Evolutionary conservation across 2,113 vertebrate genomes (phyloP), one percentile per base, ranked within the genome.

Genomic region (Poecile atricapillus): DNA sequence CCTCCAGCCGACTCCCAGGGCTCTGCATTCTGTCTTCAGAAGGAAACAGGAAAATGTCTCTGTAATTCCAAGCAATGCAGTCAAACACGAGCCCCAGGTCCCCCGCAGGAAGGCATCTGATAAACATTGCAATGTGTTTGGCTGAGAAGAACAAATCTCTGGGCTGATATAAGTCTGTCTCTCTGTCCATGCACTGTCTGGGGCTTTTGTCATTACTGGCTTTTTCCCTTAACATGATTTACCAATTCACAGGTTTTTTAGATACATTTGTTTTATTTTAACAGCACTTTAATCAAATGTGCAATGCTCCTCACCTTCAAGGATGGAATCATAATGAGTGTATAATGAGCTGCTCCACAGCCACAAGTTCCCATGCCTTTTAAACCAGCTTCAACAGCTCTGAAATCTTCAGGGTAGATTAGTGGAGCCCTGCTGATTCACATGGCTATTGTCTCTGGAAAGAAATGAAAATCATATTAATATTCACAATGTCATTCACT

Each of bases 401-500:
- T 68, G 58, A 94, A 84, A 65, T 82, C 93, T 70, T 95, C 58
- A 30, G 55, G 0, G 3, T 3, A 88, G 59, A 86, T 88, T 55
- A 83, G 88, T 28, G 87, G 87, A 95, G 63, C 68, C 94, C 85
- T 83, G 56, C 93, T 93, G 92, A 70, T 86, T 80, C 90, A 77
- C 55, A 28, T 44, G 33, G 82, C 92, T 90, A 70, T 82, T 90
- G 93, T 94, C 87, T 77, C 67, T 85, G 53, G 68, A 77, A 96
- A 89, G 25, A 95, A 91, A 94, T 78, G 62, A 90, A 94, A 94
- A 89, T 94, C 47, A 55, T 67, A 83, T 83, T 91, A 87, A 94
- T 94, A 95, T 82, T 96, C 94, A 82, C 73, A 58, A 15, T 58
- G 78, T 83, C 77, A 73, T 91, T 79, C 59, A 27, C 67, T 91